Evolutionary conservation across 2,797 vertebrate species (phyloP), one percentile per base, ranked within the genome.

Genomic region (Carapus acus): DNA sequence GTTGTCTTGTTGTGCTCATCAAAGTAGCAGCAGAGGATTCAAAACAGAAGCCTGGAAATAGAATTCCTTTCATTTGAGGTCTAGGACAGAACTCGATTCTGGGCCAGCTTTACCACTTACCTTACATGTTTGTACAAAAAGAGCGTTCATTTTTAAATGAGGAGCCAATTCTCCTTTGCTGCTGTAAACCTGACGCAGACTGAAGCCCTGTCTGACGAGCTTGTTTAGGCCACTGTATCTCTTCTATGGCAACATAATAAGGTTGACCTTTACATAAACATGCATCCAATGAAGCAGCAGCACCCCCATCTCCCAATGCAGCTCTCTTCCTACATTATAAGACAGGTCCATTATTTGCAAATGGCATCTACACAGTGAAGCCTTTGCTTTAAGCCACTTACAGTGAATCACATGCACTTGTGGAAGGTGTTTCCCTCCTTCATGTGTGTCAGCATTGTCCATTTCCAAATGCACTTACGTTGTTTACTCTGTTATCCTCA

Each of bases 161-260:
- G 58, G 16, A 37, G 37, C 33, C 42, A 34, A 70, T 69, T 65
- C 11, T 42, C 33, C 47, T 41, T 54, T 62, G n/a, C 33, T 8
- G 5, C 52, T 65, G 79, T 86, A 86, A 89, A 86, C 88, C 86
- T 87, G 88, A 91, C 89, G 88, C 84, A 89, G 85, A 67, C 63
- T 69, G 53, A 44, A 50, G 73, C 56, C 62, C 51, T 38, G 37
- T 52, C 56, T 77, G 74, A 74, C 72, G 71, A 63, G 67, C 76
- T 76, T 80, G 80, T 83, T 85, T 81, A 73, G 73, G 70, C 53
- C 65, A 64, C 71, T 71, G 62, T 65, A 61, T 67, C 71, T 73
- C 71, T 83, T 75, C 78, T 76, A 68, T 78, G 73, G 76, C 74
- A 73, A 62, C 71, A 71, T 84, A 85, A 86, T 85, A 77, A 82